Evolutionary conservation across 2,888 invertebrate species (phyloP).

Genomic region (Drosophila nr. perissopoda): DNA sequence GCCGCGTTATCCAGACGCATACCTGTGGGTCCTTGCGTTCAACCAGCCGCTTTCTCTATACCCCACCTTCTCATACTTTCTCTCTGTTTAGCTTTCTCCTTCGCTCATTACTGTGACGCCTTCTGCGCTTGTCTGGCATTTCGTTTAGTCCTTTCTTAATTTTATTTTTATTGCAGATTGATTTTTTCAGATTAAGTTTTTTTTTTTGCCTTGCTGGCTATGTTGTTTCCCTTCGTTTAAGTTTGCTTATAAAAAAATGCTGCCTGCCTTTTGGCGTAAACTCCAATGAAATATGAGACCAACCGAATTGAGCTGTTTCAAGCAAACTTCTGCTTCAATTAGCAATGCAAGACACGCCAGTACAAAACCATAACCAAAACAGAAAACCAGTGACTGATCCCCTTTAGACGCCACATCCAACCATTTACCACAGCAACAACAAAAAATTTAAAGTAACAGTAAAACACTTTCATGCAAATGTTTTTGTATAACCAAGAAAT

Average conservation of each 20-base stretch:
- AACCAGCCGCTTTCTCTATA: slow-evolving; percentile 16
- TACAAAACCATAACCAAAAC: slow-evolving; percentile 33
- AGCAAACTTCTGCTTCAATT: slow-evolving; percentile 62
- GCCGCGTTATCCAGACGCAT: slow-evolving; percentile 76
- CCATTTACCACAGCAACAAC: slow-evolving; percentile 20
- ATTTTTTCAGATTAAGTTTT: slow-evolving; percentile 73
- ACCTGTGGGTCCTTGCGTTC: slow-evolving; percentile 56
- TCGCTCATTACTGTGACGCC: slow-evolving; percentile 12
- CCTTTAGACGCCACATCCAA: slow-evolving; percentile 3
- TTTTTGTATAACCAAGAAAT: slow-evolving; percentile 75
- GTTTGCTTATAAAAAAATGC: slow-evolving; percentile 32
- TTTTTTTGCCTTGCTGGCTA: slow-evolving; percentile 41
- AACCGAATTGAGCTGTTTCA: slow-evolving; percentile 28
- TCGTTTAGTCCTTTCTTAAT: slow-evolving; percentile 65
- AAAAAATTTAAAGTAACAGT: slow-evolving; percentile 61
- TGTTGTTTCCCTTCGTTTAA: slow-evolving; percentile 18
- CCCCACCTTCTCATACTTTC: slow-evolving; percentile 1
- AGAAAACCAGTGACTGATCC: slow-evolving; percentile 21
- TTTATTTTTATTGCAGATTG: slow-evolving; percentile 79
- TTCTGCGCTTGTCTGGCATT: slow-evolving; percentile 42
- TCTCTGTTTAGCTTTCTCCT: slow-evolving; percentile 3
- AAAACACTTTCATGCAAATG: slow-evolving; percentile 76
- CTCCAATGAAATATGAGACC: slow-evolving; percentile 39
- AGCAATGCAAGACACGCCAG: slow-evolving; percentile 42
- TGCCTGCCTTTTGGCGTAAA: slow-evolving; percentile 42